Evolutionary conservation across 2,888 invertebrate species (phyloP).

Genomic region (Leptinotarsa tumamoca): DNA sequence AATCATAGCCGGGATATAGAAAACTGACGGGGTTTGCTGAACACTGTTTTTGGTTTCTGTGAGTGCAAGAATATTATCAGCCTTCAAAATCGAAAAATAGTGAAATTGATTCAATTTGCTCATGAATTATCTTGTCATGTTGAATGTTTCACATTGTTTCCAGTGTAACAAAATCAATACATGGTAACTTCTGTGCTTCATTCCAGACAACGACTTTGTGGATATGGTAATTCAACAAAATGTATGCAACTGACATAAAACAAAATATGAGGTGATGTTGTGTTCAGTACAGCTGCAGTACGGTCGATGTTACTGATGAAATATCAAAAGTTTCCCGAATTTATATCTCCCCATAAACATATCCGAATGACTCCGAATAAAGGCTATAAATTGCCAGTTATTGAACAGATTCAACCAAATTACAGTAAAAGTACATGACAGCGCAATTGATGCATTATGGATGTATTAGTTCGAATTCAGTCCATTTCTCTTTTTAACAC

Average conservation of each 20-base stretch:
- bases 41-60: no score
- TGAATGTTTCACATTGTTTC: no score
- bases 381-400: conserved; percentile 27
- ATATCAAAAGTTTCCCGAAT: conserved; percentile 21
- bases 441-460: conserved; percentile 22
- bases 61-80: no score
- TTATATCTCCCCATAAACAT: conserved; percentile 32
- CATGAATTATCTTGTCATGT: no score
- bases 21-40: no score
- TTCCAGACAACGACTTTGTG: not conserved
- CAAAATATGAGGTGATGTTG: conserved; percentile 5
- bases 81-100: no score
- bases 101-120: no score
- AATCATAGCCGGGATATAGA: no score
- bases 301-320: conserved; percentile 12
- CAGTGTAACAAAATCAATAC: no score
- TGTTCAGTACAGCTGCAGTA: conserved; percentile 12
- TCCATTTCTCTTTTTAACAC: conserved; percentile 17
- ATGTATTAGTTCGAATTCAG: conserved; percentile 23
- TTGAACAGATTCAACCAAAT: conserved; percentile 28
- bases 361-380: conserved; percentile 19
- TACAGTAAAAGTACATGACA: conserved; percentile 18
- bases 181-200: no score
- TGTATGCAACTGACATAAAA: not conserved
- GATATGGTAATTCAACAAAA: not conserved